Evolutionary conservation across 2,797 vertebrate species (phyloP).

Genomic region (Sebastes steindachneri): DNA sequence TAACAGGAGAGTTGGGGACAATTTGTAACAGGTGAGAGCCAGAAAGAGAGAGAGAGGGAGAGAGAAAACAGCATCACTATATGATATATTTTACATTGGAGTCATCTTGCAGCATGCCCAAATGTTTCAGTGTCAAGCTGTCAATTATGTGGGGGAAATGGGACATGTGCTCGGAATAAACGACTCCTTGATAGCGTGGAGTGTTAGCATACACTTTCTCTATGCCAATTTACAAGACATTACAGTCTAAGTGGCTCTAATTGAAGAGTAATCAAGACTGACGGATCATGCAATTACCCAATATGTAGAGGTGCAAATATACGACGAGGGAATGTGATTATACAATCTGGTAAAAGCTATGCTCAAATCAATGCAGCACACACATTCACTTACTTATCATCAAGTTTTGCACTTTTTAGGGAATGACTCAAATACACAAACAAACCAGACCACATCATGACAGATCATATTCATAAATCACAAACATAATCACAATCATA

Average conservation of each 20-base stretch:
- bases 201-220: background rate
- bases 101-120: background rate
- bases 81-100: background rate
- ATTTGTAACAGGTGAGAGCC: background rate
- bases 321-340: background rate
- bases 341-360: background rate
- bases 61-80: background rate
- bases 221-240: slow-evolving; percentile 13
- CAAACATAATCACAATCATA: background rate
- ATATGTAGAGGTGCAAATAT: slow-evolving; percentile 2
- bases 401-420: background rate
- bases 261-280: slow-evolving; percentile 20
- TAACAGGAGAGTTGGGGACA: background rate
- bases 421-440: background rate
- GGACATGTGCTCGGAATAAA: background rate
- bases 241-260: slow-evolving; percentile 20
- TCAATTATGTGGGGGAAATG: slow-evolving; percentile 1
- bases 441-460: background rate
- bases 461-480: background rate
- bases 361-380: background rate
- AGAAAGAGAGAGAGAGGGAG: background rate
- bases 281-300: slow-evolving; percentile 24
- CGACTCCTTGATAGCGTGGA: background rate
- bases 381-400: background rate
- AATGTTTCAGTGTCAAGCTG: background rate